Evolutionary conservation across 2,888 invertebrate genomes (phyloP).

Genomic region (Tachina grossa): DNA sequence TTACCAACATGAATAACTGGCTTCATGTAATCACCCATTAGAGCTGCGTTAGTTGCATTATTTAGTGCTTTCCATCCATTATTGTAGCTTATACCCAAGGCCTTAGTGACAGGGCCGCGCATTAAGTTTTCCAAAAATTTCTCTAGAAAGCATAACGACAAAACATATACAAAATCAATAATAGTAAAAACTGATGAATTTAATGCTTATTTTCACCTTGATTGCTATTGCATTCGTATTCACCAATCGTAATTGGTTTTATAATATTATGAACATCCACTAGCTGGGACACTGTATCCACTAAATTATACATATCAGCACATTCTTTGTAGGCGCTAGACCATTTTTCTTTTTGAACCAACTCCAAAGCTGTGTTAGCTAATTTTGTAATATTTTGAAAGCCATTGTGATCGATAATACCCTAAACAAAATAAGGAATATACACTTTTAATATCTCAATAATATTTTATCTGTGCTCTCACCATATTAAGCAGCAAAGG

Average conservation of each 20-base stretch:
- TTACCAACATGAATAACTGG: conserved; percentile 88
- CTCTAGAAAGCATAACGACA: conserved; percentile 79
- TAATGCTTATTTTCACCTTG: conserved; percentile 20
- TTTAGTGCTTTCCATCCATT: conserved; percentile 88
- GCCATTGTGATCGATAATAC: conserved; percentile 88
- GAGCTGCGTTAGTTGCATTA: conserved; percentile 84
- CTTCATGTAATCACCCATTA: conserved; percentile 90
- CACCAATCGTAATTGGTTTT: conserved; percentile 79
- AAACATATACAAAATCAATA: not conserved
- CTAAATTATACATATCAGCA: conserved; percentile 86
- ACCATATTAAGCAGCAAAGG: conserved; percentile 89
- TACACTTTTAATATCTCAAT: not conserved
- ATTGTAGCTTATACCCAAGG: conserved; percentile 86
- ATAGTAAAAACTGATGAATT: not conserved
- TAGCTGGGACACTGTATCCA: conserved; percentile 85
- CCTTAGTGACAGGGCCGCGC: conserved; percentile 88
- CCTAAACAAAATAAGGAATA: conserved; percentile 79
- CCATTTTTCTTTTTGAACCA: conserved; percentile 85
- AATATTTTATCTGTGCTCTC: conserved; percentile 50
- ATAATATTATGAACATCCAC: conserved; percentile 93
- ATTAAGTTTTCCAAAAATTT: conserved; percentile 85
- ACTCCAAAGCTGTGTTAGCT: conserved; percentile 85
- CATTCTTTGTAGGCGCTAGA: conserved; percentile 82
- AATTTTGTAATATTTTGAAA: conserved; percentile 84
- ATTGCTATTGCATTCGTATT: conserved; percentile 57